phyloP scores from a whole-genome alignment of 2,797 vertebrate genomes.

The Ceyx erithaca region DNA sequence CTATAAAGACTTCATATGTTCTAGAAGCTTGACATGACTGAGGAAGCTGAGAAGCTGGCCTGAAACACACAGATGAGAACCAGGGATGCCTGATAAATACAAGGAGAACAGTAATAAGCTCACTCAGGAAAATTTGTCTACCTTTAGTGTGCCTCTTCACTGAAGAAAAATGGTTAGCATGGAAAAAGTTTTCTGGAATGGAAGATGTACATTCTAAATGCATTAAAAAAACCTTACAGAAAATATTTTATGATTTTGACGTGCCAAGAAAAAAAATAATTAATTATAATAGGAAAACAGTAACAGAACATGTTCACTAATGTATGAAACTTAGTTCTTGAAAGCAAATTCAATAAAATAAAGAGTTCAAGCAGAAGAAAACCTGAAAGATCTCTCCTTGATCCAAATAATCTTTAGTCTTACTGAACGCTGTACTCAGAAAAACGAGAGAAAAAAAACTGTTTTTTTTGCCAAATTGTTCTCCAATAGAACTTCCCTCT shows the following conservation, averaged over 20 bases:
- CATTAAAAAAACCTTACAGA: neutral
- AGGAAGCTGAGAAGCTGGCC: neutral
- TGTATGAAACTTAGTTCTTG: neutral
- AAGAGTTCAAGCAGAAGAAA: neutral
- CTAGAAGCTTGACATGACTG: neutral
- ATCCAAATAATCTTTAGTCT: neutral
- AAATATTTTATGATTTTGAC: neutral
- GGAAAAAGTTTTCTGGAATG: neutral
- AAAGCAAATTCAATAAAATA: slow-evolving; percentile 16
- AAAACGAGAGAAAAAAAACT: neutral
- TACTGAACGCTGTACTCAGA: neutral
- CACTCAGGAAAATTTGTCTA: neutral
- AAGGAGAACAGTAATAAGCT: neutral
- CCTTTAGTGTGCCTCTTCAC: neutral
- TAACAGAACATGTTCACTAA: neutral
- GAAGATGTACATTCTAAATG: neutral
- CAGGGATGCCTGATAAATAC: neutral
- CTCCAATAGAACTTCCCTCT: neutral
- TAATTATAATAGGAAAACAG: slow-evolving; percentile 14
- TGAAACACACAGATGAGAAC: neutral
- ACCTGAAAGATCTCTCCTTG: neutral
- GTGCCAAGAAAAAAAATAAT: slow-evolving; percentile 3
- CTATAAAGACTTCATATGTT: neutral
- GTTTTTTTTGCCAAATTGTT: neutral
- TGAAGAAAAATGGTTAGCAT: neutral